These are phyloP conservation scores for Agrypnia vestita DNA, from an alignment of 1,140 invertebrate species.

Conservation along the genomic window DNA sequence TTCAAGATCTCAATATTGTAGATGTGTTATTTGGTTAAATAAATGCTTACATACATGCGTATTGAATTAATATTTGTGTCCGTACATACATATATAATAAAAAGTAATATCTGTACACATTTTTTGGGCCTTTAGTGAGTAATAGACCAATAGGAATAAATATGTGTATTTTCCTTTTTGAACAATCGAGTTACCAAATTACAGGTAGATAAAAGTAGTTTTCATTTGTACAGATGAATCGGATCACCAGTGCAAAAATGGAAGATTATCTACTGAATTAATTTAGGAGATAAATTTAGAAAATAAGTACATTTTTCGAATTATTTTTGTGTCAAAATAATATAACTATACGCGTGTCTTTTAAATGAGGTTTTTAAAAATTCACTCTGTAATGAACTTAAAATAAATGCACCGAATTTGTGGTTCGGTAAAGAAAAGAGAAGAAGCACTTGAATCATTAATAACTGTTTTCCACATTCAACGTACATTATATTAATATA, in stretches of 20 bases:
- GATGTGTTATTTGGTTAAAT: neutral
- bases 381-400: neutral
- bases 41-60: conserved; percentile 5
- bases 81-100: conserved; percentile 26
- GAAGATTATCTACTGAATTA: neutral
- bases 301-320: neutral
- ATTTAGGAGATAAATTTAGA: neutral
- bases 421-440: neutral
- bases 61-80: neutral
- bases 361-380: neutral
- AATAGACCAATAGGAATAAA: no score
- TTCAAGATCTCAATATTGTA: no score
- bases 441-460: neutral
- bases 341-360: neutral
- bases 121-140: no score
- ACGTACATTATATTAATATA: neutral
- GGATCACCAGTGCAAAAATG: neutral
- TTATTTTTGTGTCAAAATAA: conserved; percentile 10
- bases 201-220: no score
- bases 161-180: no score
- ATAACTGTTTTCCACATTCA: neutral
- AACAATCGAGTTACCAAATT: no score
- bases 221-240: no score
- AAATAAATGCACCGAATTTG: conserved; percentile 17
- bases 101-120: no score